Percentiles rank a stretch among this genome's conserved stretches.
Evolutionary conservation across 2,888 invertebrate species (phyloP).

Genomic region (Allolobophora icterica): DNA sequence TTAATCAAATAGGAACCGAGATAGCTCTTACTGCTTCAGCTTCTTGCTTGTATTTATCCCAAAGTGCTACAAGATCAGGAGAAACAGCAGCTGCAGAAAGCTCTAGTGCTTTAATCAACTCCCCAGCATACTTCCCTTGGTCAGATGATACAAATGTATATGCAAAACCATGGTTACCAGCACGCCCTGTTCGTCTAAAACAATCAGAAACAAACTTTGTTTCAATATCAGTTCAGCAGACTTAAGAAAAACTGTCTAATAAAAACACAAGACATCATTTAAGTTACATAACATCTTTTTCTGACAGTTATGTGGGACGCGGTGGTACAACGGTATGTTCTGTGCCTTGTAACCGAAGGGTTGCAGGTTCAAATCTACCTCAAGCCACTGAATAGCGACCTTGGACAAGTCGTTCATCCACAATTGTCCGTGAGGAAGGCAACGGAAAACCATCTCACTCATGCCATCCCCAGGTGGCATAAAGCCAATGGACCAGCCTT

Average conservation of each 20-base stretch:
- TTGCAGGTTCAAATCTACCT: no score
- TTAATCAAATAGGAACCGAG: background rate
- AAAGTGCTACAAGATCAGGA: slow-evolving; percentile 76
- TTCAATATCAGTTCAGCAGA: background rate
- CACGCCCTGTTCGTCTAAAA: slow-evolving; percentile 70
- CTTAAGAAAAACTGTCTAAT: background rate
- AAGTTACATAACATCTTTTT: background rate
- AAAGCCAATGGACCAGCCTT: no score
- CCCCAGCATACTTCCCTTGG: slow-evolving; percentile 90
- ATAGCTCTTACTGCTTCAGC: slow-evolving; percentile 83
- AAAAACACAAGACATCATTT: background rate
- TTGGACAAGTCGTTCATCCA: no score
- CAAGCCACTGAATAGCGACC: no score
- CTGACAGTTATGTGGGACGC: background rate
- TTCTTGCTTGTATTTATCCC: slow-evolving; percentile 78
- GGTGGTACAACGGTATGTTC: no score
- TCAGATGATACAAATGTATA: slow-evolving; percentile 96
- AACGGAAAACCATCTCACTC: no score
- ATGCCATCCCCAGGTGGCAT: no score
- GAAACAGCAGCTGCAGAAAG: slow-evolving; percentile 80
- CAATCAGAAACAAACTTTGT: background rate
- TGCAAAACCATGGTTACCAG: slow-evolving; percentile 93
- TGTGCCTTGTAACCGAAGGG: no score
- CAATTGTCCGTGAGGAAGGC: no score
- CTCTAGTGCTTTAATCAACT: slow-evolving; percentile 89